Evolutionary conservation across 2,888 invertebrate species (phyloP), one percentile per base, ranked within the genome.

Genomic region (Ametastegia equiseti): DNA sequence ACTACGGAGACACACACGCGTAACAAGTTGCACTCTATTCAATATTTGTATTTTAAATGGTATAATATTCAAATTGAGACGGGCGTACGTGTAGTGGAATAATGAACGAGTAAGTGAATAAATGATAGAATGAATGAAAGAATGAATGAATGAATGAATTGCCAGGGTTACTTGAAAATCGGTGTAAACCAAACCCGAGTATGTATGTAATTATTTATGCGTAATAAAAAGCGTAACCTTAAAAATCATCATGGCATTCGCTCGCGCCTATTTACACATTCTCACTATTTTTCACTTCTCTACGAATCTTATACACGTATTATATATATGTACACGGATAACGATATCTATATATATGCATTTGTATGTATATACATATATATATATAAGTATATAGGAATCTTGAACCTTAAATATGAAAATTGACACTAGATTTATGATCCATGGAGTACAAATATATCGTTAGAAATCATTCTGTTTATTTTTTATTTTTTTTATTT

Each of bases 341-440:
- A 54, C 33, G 15, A 73, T 47, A 30, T 73, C 30, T 39, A n/a
- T 45, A 47, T 71, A 15, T 63, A 47, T 71, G 27, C 23, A 57
- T 9, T n/a, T 19, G 57, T 9, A 9, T 19, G 9, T 47, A 27
- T 39, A 73, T 50, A 45, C 6, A 45, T 69, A 39, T 36, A 67
- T 19, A 7, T 36, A 39, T 39, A 30, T 50, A 47, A 71, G 50
- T 77, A 30, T 47, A 71, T 81, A 83, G 82, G 83, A 83, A 81
- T 63, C 78, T 77, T 81, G 57, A 23, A 80, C 81, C 81, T 81
- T 54, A 27, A 65, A 54, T 75, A 50, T 75, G 54, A 57, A 63
- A 83, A 83, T 83, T 83, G 82, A 83, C 81, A 73, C 73, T 75
- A 75, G 19, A 75, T 75, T 27, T 27, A 71, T 71, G n/a, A 27